phyloP scores from a whole-genome alignment of 2,113 vertebrate species.

The Empidonax alnorum region DNA sequence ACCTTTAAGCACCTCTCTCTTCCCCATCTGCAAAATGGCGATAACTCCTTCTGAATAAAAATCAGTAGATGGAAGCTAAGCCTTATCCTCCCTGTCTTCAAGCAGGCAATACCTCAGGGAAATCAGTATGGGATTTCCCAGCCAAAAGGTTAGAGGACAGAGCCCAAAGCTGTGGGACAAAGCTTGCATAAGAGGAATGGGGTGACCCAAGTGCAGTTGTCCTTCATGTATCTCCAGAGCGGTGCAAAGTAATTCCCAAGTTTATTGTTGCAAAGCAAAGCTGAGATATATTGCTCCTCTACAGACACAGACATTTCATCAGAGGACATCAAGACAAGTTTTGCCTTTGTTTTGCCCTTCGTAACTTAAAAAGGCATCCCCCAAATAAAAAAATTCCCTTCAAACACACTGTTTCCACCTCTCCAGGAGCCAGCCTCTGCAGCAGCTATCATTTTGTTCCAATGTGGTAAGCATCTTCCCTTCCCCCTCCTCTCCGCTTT shows the following conservation, averaged over 20 bases:
- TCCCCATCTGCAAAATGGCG: background rate
- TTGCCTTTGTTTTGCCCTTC: constrained; percentile 11
- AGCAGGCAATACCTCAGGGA: background rate
- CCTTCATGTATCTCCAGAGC: background rate
- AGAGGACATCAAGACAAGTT: background rate
- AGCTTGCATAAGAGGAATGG: background rate
- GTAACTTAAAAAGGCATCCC: constrained; percentile 4
- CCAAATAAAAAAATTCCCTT: background rate
- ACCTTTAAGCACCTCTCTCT: background rate
- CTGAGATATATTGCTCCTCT: constrained; percentile 2
- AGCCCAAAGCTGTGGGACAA: background rate
- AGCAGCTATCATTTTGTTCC: background rate
- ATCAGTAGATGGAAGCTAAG: background rate
- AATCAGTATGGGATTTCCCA: background rate
- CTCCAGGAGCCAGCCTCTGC: background rate
- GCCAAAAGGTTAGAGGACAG: background rate
- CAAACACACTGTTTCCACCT: background rate
- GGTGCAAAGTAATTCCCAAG: background rate
- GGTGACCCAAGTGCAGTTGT: background rate
- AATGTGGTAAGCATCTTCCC: background rate
- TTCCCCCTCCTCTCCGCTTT: background rate
- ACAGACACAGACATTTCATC: constrained; percentile 22
- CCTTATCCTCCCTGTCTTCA: background rate
- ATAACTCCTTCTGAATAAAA: background rate
- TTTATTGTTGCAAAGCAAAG: background rate